phyloP scores from a whole-genome alignment of 2,113 vertebrate genomes.

The Verasper variegatus region DNA sequence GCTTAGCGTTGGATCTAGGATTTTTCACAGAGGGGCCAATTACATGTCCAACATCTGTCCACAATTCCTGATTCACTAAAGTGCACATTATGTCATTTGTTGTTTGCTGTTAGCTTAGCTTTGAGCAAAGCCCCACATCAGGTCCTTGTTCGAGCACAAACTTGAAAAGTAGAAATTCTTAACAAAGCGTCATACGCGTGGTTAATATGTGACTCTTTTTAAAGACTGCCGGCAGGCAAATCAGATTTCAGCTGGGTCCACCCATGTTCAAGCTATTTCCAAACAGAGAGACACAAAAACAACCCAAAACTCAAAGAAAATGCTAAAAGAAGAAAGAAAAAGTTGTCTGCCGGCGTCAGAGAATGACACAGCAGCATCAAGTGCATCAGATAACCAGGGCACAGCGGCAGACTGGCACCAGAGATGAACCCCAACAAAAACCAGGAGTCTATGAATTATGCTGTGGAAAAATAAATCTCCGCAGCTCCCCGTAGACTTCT shows the following conservation, averaged over 20 bases:
- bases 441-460: slow-evolving; percentile 39
- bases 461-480: slow-evolving; percentile 45
- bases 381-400: slow-evolving; percentile 24
- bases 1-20: no score
- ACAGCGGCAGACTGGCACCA: slow-evolving; percentile 39
- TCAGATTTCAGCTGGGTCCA: background rate
- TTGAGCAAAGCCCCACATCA: no score
- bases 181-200: no score
- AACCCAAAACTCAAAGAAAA: background rate
- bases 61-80: no score
- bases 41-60: no score
- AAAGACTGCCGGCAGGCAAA: background rate
- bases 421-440: slow-evolving; percentile 39
- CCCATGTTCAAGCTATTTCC: background rate
- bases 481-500: slow-evolving; percentile 40
- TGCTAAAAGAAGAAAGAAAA: background rate
- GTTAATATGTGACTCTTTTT: no score
- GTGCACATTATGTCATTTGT: no score
- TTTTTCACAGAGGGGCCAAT: no score
- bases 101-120: no score
- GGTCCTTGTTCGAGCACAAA: no score
- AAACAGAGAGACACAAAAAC: background rate
- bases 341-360: slow-evolving; percentile 53
- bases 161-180: no score
- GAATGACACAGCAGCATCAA: slow-evolving; percentile 79